Evolutionary conservation across 2,888 invertebrate genomes (phyloP).

Genomic region (Myopa testacea): DNA sequence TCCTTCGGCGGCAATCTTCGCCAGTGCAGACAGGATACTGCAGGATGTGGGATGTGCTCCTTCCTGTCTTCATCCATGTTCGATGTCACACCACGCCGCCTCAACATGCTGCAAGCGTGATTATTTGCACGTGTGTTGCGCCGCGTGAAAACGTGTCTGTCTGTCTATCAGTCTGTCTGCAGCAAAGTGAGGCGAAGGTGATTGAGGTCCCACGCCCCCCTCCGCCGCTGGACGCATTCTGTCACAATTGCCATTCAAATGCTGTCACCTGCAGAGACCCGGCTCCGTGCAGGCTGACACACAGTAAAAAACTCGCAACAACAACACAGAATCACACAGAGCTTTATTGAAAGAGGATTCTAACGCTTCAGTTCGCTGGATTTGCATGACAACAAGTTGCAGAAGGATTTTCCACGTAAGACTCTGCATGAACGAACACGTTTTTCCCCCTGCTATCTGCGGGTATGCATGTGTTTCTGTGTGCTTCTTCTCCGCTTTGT

Average conservation of each 20-base stretch:
- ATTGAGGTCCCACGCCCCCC: too few relatives aligned
- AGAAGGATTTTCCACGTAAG: neutral
- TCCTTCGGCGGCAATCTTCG: neutral
- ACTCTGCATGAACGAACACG: neutral
- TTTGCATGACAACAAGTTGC: slow-evolving; percentile 40
- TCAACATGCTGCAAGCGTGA: slow-evolving; percentile 1
- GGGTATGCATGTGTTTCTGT: neutral
- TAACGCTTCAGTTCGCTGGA: slow-evolving; percentile 48
- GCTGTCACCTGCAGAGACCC: slow-evolving; percentile 28
- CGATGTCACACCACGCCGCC: neutral
- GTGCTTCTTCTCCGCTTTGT: neutral
- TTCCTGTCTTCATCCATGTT: neutral
- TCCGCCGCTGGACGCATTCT: neutral
- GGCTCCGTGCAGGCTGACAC: neutral
- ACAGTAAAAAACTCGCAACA: neutral
- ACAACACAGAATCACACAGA: slow-evolving; percentile 8
- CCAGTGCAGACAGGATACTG: neutral
- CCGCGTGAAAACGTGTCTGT: neutral
- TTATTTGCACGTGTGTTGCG: slow-evolving; percentile 7
- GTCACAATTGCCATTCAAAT: slow-evolving; percentile 30
- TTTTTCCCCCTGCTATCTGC: neutral
- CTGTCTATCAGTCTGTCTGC: too few relatives aligned
- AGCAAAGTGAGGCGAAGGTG: too few relatives aligned
- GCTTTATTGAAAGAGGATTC: slow-evolving; percentile 46
- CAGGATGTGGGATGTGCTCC: slow-evolving; percentile 9